phyloP scores from a whole-genome alignment of 1,140 invertebrate species.

The Rhysida immarginata region DNA sequence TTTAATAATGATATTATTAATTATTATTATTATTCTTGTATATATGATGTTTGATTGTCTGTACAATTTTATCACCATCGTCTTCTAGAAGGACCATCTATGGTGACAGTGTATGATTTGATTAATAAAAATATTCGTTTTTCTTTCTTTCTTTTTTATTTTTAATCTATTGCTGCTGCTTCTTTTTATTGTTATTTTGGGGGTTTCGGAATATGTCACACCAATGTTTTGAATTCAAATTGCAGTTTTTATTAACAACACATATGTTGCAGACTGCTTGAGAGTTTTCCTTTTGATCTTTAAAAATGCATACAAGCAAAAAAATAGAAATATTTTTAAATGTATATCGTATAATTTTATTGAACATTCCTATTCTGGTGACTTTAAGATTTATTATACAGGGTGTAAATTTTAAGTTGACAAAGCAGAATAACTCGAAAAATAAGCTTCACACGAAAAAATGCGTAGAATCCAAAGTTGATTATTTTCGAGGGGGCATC shows the following conservation, averaged over 20 bases:
- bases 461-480: no score
- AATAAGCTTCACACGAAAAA: no score
- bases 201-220: neutral
- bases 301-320: neutral
- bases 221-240: neutral
- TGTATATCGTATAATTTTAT: no score
- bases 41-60: no score
- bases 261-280: neutral
- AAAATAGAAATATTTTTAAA: neutral
- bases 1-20: constrained; percentile 1
- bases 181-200: neutral
- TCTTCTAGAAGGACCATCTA: neutral
- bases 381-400: neutral
- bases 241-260: neutral
- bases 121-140: no score
- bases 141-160: no score
- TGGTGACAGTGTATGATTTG: neutral
- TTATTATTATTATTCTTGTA: neutral
- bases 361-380: no score
- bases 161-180: neutral
- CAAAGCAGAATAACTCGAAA: no score
- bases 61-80: no score
- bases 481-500: no score
- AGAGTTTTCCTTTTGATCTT: neutral
- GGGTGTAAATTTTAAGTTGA: no score